phyloP scores from a whole-genome alignment of 2,797 vertebrate genomes.

The Poecilia gillii region DNA sequence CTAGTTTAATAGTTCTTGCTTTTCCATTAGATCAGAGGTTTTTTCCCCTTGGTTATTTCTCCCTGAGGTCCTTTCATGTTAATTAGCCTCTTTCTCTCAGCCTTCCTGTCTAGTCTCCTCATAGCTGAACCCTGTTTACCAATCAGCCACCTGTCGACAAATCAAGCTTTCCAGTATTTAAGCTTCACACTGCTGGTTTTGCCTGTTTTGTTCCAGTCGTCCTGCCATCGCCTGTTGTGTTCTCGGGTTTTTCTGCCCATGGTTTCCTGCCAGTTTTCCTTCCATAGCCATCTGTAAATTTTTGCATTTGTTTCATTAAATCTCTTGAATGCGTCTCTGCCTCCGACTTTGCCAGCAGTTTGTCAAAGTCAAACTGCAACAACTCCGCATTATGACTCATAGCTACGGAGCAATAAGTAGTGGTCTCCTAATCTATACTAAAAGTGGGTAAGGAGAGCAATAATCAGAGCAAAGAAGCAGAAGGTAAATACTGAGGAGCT shows the following conservation, averaged over 20 bases:
- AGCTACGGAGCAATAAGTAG: not conserved
- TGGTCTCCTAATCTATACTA: not conserved
- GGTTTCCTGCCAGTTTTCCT: not conserved
- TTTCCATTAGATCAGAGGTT: not conserved
- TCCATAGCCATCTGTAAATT: not conserved
- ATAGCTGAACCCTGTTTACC: not conserved
- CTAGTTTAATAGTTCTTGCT: not conserved
- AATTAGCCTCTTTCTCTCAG: not conserved
- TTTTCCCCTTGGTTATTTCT: not conserved
- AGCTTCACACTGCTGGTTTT: not conserved
- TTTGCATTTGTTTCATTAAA: not conserved
- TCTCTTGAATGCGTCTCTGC: not conserved
- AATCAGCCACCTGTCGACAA: not conserved
- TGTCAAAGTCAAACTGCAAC: not conserved
- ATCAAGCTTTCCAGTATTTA: not conserved
- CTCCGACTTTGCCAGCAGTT: not conserved
- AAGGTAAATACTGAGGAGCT: not conserved
- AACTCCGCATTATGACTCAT: not conserved
- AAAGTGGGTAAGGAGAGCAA: not conserved
- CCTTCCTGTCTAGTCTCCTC: not conserved
- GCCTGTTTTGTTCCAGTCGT: too few species aligned
- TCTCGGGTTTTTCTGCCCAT: too few species aligned
- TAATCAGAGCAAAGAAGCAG: not conserved
- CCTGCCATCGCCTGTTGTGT: too few species aligned
- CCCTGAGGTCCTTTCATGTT: not conserved